These are phyloP conservation scores for Falco biarmicus DNA, from an alignment of 2,797 vertebrate species.

Conservation along the genomic window DNA sequence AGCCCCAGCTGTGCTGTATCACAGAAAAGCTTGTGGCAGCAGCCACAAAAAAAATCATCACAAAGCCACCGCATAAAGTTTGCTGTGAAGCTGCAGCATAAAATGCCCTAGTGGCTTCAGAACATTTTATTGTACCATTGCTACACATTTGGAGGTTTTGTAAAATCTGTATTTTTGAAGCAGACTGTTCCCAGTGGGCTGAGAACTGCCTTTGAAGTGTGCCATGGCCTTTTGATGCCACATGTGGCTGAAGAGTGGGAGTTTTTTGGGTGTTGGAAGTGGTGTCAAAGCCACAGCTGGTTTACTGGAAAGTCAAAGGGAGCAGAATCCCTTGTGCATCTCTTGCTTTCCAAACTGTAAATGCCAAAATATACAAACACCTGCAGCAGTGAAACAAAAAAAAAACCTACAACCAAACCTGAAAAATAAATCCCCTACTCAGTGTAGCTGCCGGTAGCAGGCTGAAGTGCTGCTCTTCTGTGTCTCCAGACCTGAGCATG, in stretches of 20 bases:
- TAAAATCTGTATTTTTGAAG: not conserved
- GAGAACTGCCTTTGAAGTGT: not conserved
- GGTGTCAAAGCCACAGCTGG: not conserved
- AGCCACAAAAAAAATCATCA: not conserved
- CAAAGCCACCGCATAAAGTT: fast-evolving
- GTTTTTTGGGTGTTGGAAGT: not conserved
- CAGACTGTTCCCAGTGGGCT: not conserved
- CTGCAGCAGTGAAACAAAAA: not conserved
- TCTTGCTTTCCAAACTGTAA: not conserved
- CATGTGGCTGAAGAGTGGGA: not conserved
- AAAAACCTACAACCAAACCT: fast-evolving
- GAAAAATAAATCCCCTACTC: fast-evolving
- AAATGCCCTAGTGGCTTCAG: not conserved
- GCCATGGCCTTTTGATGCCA: not conserved
- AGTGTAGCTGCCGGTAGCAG: not conserved
- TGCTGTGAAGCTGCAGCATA: fast-evolving
- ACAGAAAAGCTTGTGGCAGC: not conserved
- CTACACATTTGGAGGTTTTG: not conserved
- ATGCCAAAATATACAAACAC: not conserved
- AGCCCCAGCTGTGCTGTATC: not conserved
- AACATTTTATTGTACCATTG: not conserved
- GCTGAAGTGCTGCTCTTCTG: not conserved
- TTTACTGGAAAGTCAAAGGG: not conserved
- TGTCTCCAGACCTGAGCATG: not conserved
- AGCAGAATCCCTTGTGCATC: not conserved